Evolutionary conservation across 2,113 vertebrate genomes (phyloP).

Genomic region (Engystomops pustulosus): DNA sequence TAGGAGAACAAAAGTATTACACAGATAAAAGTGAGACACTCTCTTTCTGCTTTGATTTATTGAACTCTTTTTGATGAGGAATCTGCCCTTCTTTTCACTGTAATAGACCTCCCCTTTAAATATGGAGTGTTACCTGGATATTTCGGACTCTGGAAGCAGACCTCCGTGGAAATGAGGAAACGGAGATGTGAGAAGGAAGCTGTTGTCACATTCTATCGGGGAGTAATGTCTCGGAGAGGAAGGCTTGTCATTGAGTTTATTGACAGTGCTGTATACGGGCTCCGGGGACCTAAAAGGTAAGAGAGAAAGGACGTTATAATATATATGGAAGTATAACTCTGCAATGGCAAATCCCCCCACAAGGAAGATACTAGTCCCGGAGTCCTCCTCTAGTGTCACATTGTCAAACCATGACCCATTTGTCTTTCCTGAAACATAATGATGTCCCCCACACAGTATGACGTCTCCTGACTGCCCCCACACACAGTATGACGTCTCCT

Average conservation of each 20-base stretch:
- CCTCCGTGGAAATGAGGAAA: slow-evolving; percentile 93
- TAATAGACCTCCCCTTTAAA: too few relatives aligned
- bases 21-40: too few relatives aligned
- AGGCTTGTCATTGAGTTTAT: slow-evolving; percentile 96
- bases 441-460: too few relatives aligned
- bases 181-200: slow-evolving; percentile 90
- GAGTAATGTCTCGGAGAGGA: slow-evolving; percentile 94
- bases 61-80: too few relatives aligned
- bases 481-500: too few relatives aligned
- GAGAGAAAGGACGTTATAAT: slow-evolving; percentile 68
- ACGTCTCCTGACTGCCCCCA: too few relatives aligned
- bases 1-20: too few relatives aligned
- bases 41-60: too few relatives aligned
- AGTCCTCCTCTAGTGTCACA: not conserved
- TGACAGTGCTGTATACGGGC: slow-evolving; percentile 99
- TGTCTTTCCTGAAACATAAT: too few relatives aligned
- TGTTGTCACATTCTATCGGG: slow-evolving; percentile 94
- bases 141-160: slow-evolving; percentile 92
- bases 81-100: too few relatives aligned
- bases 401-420: not conserved
- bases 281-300: slow-evolving; percentile 90
- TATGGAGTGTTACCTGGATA: slow-evolving; percentile 85
- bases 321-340: not conserved
- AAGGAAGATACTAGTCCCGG: not conserved
- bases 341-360: not conserved